Conservation (phyloP, 2,113 vertebrate genomes). For the Aphyosemion australe region DNA sequence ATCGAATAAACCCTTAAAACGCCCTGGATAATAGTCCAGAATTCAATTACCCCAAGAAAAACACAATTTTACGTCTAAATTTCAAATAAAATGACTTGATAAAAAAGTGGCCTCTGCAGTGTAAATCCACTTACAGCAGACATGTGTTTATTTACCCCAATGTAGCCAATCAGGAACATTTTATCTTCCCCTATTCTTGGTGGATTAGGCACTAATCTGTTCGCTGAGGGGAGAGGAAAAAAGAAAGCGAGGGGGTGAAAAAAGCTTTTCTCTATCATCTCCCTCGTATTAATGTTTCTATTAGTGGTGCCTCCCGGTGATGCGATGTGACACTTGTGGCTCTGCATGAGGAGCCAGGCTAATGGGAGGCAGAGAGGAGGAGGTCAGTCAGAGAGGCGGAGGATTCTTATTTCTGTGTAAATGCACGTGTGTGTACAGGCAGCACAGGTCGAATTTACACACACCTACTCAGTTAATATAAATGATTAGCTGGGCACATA, state of each 20-base stretch:
- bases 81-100: slow-evolving; percentile 25
- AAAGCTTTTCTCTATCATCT: slow-evolving; percentile 56
- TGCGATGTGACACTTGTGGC: slow-evolving; percentile 63
- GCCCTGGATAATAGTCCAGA: slow-evolving; percentile 17
- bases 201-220: slow-evolving; percentile 76
- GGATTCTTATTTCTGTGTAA: slow-evolving; percentile 33
- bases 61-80: slow-evolving; percentile 10
- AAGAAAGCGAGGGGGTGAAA: slow-evolving; percentile 40
- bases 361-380: slow-evolving; percentile 41
- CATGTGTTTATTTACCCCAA: slow-evolving; percentile 66
- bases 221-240: slow-evolving; percentile 51
- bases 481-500: neutral
- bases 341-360: slow-evolving; percentile 54
- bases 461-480: neutral
- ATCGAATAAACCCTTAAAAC: slow-evolving; percentile 11
- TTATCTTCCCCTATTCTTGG: slow-evolving; percentile 59
- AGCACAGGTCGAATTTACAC: neutral
- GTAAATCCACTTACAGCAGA: slow-evolving; percentile 50
- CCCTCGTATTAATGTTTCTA: slow-evolving; percentile 69
- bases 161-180: slow-evolving; percentile 67
- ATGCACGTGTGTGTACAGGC: neutral
- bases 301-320: slow-evolving; percentile 60
- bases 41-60: slow-evolving; percentile 51
- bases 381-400: slow-evolving; percentile 31
- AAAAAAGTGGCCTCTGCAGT: slow-evolving; percentile 30